A percentile compares a stretch with the other conserved stretches of the same genome.
These are phyloP conservation scores for Leptinotarsa haldemani DNA, from an alignment of 2,888 invertebrate species.

Conservation along the genomic window DNA sequence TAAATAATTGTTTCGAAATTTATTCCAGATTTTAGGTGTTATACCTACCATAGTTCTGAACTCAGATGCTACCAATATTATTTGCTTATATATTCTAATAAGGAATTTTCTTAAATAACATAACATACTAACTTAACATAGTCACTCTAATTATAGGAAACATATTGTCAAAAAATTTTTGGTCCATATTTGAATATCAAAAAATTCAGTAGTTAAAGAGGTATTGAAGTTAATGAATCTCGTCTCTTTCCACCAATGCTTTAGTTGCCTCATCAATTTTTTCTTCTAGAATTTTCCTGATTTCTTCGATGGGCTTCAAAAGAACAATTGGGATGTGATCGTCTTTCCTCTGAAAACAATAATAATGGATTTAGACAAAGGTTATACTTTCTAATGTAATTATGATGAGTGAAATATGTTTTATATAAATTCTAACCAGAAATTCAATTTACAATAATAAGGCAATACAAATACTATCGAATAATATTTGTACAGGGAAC, in stretches of 20 bases:
- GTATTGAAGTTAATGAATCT: neutral
- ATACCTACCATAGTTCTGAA: too few species aligned
- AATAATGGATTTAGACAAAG: slow-evolving; percentile 18
- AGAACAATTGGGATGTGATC: slow-evolving; percentile 91
- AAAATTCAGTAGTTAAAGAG: neutral
- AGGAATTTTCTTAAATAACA: slow-evolving; percentile 2
- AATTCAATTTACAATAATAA: too few species aligned
- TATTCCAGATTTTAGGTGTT: too few species aligned
- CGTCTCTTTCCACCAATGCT: slow-evolving; percentile 52
- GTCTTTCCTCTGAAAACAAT: slow-evolving; percentile 80
- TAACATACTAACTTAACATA: neutral
- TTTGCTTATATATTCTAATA: neutral
- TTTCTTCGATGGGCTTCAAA: slow-evolving; percentile 80
- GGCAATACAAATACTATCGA: too few species aligned
- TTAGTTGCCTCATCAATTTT: slow-evolving; percentile 69
- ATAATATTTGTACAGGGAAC: too few species aligned
- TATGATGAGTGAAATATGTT: too few species aligned
- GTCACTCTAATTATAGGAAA: neutral
- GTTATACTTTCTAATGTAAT: neutral
- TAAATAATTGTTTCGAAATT: too few species aligned
- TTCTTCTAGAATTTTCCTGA: slow-evolving; percentile 74
- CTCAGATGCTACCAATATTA: neutral
- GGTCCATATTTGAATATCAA: slow-evolving; percentile 8
- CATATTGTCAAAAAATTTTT: slow-evolving; percentile 12
- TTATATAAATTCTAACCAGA: too few species aligned